Base-by-base conservation (phyloP, 1,140 invertebrate species). In the Campoletis sonorensis region DNA sequence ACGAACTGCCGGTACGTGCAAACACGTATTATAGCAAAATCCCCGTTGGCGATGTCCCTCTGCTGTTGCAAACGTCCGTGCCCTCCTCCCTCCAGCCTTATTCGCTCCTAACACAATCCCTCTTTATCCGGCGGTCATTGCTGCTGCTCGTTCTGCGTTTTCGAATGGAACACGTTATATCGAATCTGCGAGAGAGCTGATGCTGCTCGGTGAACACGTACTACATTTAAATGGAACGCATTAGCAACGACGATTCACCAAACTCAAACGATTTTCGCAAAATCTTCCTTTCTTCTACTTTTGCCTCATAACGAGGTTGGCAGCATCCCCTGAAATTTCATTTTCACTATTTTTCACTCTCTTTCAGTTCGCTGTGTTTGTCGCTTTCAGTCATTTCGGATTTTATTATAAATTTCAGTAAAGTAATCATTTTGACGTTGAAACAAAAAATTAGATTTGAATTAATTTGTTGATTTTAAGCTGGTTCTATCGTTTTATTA, bases 101-200 rank as follows among this genome's bases (percentile, higher is more conserved):
- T 61, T 80, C 67, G 54, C 26, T 40, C 40, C 40, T 45, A 45
- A 45, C 40, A 45, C 40, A 45, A 45, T 73, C 54, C 13, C 37
- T 27, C 70, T 58, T 70, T 40, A 64, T 15, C 37, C 54, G 37
- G 68, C 45, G 33, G 58, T 45, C 33, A 78, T 45, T 45, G 58
- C 76, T 45, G 58, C 76, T 67, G 26, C 10, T 67, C 27, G 67
- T 70, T 70, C 67, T 67, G n/a, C n/a, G 61, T 58, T 33, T 81
- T 81, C 64, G 76, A 79, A 37, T 72, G 76, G 64, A 68, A 81
- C 83, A 84, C 76, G 81, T 61, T 78, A 67, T 78, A 40, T 58
- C 49, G 26, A 18, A 33, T 77, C 26, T 33, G n/a, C 27, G 21
- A 51, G n/a, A n/a, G n/a, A n/a, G n/a, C n/a, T n/a, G n/a, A 8